A percentile compares a stretch with the other conserved stretches of the same genome.
phyloP scores from a whole-genome alignment of 2,888 invertebrate genomes.

The Apodemia zela region DNA sequence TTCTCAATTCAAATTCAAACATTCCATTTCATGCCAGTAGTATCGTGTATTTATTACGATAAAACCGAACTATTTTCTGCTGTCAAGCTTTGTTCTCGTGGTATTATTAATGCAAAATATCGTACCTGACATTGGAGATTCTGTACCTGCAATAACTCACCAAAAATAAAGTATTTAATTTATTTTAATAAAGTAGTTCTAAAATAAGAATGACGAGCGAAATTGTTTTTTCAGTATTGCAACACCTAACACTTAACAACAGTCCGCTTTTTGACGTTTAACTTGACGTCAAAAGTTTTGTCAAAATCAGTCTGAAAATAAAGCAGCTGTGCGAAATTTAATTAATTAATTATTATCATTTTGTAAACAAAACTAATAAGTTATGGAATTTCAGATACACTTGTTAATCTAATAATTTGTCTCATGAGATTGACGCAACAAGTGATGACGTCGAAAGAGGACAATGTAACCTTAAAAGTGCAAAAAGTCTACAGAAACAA shows the following conservation, averaged over 20 bases:
- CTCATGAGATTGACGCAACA: constrained; percentile 37
- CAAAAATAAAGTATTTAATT: neutral
- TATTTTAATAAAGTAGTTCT: neutral
- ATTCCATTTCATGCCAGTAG: constrained; percentile 67
- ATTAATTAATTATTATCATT: constrained; percentile 24
- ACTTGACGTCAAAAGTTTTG: constrained; percentile 34
- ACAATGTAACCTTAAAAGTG: constrained; percentile 75
- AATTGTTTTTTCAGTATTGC: neutral
- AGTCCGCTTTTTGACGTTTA: constrained; percentile 27
- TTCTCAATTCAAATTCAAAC: constrained; percentile 52
- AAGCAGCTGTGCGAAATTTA: constrained; percentile 18
- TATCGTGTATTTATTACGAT: neutral
- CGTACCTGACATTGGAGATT: no score
- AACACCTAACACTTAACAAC: neutral
- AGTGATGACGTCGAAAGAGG: constrained; percentile 70
- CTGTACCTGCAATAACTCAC: neutral
- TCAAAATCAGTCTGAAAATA: constrained; percentile 31
- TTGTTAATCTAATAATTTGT: constrained; percentile 29
- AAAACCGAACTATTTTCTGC: neutral
- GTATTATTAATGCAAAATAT: neutral
- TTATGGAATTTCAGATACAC: constrained; percentile 39
- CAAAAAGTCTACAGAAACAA: constrained; percentile 59
- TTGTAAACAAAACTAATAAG: constrained; percentile 37
- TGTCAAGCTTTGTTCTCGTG: neutral
- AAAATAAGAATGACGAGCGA: neutral